A percentile compares a stretch with the other conserved stretches of the same genome.
phyloP scores from a whole-genome alignment of 2,113 vertebrate genomes.

The Daboia siamensis region DNA sequence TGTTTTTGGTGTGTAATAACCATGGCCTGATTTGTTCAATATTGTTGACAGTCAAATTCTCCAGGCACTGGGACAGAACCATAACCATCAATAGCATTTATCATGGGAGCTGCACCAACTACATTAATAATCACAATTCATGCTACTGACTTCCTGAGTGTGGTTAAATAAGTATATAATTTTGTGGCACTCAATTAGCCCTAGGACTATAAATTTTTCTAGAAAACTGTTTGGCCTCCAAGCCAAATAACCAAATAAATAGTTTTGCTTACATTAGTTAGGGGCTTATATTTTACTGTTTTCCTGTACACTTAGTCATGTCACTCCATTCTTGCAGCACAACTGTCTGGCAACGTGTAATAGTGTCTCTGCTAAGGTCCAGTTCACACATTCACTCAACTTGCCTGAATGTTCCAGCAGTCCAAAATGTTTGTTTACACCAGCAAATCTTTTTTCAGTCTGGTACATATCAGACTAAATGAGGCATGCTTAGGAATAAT shows the following conservation, averaged over 20 bases:
- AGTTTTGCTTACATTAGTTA: not conserved
- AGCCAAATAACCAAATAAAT: not conserved
- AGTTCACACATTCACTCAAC: not conserved
- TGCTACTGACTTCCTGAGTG: not conserved
- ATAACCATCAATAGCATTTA: not conserved
- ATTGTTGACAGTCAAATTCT: not conserved
- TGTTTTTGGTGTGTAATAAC: not conserved
- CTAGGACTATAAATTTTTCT: not conserved
- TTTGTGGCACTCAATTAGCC: not conserved
- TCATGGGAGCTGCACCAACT: not conserved
- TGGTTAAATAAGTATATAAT: not conserved
- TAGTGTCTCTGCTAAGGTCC: rapidly evolving
- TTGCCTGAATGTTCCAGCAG: not conserved
- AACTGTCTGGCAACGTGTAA: not conserved
- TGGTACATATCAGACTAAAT: slow-evolving; percentile 59
- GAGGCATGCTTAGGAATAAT: slow-evolving; percentile 65
- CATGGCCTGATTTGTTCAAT: not conserved
- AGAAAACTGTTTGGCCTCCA: not conserved
- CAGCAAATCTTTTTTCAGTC: slow-evolving; percentile 51
- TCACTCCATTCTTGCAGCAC: not conserved
- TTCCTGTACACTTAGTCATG: not conserved
- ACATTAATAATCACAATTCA: not conserved
- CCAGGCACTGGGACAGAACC: not conserved
- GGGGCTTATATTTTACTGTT: not conserved
- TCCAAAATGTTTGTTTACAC: slow-evolving; percentile 40